These are phyloP conservation scores for Eumaeus atala DNA, from an alignment of 1,140 invertebrate genomes.

Conservation along the genomic window DNA sequence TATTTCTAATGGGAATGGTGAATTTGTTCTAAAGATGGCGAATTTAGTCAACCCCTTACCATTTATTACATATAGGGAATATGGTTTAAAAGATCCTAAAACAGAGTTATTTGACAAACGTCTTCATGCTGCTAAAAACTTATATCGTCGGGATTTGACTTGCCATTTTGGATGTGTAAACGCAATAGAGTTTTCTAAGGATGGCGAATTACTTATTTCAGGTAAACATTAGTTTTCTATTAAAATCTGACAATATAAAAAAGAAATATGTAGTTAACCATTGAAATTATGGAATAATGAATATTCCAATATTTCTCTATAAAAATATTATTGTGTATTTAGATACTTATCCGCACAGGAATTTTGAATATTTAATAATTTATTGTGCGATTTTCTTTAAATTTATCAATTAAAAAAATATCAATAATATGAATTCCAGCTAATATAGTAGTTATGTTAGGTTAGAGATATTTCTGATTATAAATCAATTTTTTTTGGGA, in stretches of 20 bases:
- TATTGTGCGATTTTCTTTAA: no score
- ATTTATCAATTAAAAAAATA: no score
- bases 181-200: constrained; percentile 94
- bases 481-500: no score
- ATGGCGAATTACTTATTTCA: constrained; percentile 90
- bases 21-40: constrained; percentile 59
- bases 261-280: no score
- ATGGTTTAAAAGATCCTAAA: constrained; percentile 49
- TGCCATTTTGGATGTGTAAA: constrained; percentile 97
- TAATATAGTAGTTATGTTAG: no score
- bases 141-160: constrained; percentile 89
- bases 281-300: no score
- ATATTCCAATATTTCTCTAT: no score
- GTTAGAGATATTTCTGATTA: no score
- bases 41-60: constrained; percentile 58
- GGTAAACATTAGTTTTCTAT: constrained; percentile 77
- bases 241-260: neutral
- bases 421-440: no score
- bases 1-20: constrained; percentile 50
- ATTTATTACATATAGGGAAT: constrained; percentile 56
- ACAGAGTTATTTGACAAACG: constrained; percentile 77
- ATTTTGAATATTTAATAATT: no score
- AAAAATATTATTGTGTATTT: no score
- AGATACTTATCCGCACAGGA: no score
- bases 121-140: constrained; percentile 79